phyloP scores from a whole-genome alignment of 2,888 invertebrate species.

The Chrysodeixis includens region DNA sequence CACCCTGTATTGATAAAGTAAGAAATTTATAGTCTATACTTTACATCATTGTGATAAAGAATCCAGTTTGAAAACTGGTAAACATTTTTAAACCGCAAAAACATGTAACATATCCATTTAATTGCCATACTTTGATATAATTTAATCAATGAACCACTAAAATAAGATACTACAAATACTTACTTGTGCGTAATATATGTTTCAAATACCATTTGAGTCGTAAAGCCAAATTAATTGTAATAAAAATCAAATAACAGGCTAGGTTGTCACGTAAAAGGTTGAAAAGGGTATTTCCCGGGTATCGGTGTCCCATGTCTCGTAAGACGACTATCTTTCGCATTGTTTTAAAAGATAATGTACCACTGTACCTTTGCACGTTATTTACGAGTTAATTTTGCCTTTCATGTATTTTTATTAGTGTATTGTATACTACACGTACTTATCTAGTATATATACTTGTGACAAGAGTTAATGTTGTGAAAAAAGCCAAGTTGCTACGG shows the following conservation, averaged over 20 bases:
- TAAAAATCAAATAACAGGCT: conserved; percentile 64
- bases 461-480: too few relatives aligned
- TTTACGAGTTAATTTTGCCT: conserved; percentile 16
- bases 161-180: too few relatives aligned
- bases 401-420: not conserved
- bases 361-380: conserved; percentile 9
- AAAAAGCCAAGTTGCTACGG: too few relatives aligned
- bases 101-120: too few relatives aligned
- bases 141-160: too few relatives aligned
- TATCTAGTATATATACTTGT: too few relatives aligned
- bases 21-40: too few relatives aligned
- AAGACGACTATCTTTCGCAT: conserved; percentile 54
- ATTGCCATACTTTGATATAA: not conserved
- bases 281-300: conserved; percentile 63
- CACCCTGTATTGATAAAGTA: too few relatives aligned
- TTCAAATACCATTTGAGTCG: conserved; percentile 31
- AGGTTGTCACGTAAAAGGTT: conserved; percentile 65
- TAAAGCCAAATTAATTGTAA: conserved; percentile 65
- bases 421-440: too few relatives aligned
- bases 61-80: too few relatives aligned
- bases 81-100: too few relatives aligned
- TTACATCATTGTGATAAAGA: too few relatives aligned
- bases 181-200: conserved; percentile 23
- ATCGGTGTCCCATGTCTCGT: conserved; percentile 56
- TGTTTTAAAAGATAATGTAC: conserved; percentile 50